phyloP scores from a whole-genome alignment of 2,797 vertebrate species.

The Enteromius mattozi region DNA sequence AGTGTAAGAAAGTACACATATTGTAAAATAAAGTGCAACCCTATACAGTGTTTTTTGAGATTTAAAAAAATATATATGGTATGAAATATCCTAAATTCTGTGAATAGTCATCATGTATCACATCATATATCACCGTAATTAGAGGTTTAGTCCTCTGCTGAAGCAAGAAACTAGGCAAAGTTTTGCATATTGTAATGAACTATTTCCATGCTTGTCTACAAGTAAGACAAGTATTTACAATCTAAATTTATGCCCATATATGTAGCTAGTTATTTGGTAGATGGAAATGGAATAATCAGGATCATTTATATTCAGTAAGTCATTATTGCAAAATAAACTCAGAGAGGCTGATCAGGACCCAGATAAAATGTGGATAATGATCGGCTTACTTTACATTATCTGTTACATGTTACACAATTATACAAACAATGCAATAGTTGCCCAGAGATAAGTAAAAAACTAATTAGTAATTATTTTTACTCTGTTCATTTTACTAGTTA shows the following conservation, averaged over 20 bases:
- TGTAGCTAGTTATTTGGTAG: neutral
- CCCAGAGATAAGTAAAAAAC: slow-evolving; percentile 62
- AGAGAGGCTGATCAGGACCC: neutral
- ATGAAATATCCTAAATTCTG: neutral
- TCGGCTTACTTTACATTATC: neutral
- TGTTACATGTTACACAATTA: slow-evolving; percentile 57
- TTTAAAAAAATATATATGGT: neutral
- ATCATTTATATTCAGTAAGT: neutral
- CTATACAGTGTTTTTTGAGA: no score
- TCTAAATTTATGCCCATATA: neutral
- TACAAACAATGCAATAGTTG: slow-evolving; percentile 62
- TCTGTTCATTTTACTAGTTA: slow-evolving; percentile 58
- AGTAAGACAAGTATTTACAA: neutral
- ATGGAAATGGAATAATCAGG: neutral
- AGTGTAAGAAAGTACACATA: no score
- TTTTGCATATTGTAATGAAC: neutral
- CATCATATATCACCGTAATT: neutral
- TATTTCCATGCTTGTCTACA: neutral
- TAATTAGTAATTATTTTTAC: slow-evolving; percentile 58
- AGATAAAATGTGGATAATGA: neutral
- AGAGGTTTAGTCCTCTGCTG: neutral
- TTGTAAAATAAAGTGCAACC: no score
- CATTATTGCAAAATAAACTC: slow-evolving; percentile 20
- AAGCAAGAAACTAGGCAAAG: neutral
- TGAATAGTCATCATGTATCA: neutral